Conservation (phyloP, 2,888 invertebrate genomes). For the Eupithecia pulchellata region DNA sequence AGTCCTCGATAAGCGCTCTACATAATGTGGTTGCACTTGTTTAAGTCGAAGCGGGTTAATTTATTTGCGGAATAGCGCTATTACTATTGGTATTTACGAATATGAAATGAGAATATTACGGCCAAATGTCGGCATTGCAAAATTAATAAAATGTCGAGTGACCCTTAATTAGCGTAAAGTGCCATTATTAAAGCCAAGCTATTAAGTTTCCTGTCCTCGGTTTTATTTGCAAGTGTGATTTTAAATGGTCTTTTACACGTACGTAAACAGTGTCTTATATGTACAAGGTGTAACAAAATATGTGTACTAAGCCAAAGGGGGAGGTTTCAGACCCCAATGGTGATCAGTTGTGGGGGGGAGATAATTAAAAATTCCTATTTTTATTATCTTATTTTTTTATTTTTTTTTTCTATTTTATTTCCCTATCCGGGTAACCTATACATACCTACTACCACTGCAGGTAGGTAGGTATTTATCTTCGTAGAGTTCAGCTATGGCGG, state of each 20-base stretch:
- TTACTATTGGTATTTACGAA: constrained; percentile 37
- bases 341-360: too few species aligned
- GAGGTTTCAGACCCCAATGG: too few species aligned
- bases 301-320: too few species aligned
- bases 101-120: constrained; percentile 30
- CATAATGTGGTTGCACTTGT: background rate
- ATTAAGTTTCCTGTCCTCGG: constrained; percentile 6
- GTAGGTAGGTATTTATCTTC: too few species aligned
- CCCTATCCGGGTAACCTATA: too few species aligned
- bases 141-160: constrained; percentile 21
- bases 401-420: too few species aligned
- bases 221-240: background rate
- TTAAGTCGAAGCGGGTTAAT: constrained; percentile 22
- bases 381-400: too few species aligned
- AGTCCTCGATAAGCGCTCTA: background rate
- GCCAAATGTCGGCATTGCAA: constrained; percentile 28
- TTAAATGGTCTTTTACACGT: background rate
- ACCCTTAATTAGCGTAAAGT: constrained; percentile 17
- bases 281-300: too few species aligned
- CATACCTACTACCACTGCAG: too few species aligned
- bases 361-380: too few species aligned
- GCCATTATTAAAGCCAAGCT: constrained; percentile 6
- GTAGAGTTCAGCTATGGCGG: too few species aligned
- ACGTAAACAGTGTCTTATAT: background rate
- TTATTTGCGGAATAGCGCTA: constrained; percentile 26